These are phyloP conservation scores for Pogoniulus pusillus DNA, from an alignment of 2,797 vertebrate species.

Conservation along the genomic window DNA sequence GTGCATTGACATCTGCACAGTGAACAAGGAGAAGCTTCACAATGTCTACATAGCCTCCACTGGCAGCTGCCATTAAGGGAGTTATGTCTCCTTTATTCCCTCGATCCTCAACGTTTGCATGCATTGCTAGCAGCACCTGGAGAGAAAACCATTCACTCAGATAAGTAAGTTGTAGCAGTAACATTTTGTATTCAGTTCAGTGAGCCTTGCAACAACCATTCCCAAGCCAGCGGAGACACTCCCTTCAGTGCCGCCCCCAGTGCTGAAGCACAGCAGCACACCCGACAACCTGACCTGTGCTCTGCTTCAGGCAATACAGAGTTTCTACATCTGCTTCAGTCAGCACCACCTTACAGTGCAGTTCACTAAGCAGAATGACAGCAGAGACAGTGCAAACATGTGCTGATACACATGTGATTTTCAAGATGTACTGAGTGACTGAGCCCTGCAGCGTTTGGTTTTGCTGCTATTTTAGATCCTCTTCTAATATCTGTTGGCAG, in stretches of 20 bases:
- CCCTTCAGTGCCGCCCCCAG: not conserved
- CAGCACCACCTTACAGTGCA: not conserved
- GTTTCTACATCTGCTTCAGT: not conserved
- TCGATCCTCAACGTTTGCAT: conserved; percentile 96
- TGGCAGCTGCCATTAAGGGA: conserved; percentile 97
- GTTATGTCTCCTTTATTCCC: conserved; percentile 99
- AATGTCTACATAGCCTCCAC: conserved; percentile 96
- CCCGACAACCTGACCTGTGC: not conserved
- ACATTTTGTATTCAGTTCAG: not conserved
- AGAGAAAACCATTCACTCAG: not conserved
- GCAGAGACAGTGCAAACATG: not conserved
- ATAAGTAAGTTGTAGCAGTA: not conserved
- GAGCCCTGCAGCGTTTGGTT: not conserved
- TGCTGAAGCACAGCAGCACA: not conserved
- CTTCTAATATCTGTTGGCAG: not conserved
- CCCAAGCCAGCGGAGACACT: not conserved
- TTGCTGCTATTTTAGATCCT: not conserved
- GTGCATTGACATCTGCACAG: conserved; percentile 95
- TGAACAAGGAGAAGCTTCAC: conserved; percentile 97
- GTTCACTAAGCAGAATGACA: not conserved
- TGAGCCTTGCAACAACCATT: not conserved
- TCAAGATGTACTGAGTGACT: not conserved
- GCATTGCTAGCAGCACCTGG: conserved; percentile 98
- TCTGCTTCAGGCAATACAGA: not conserved
- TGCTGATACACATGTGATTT: not conserved